Percentiles rank a stretch among this genome's conserved stretches.
Conservation (phyloP, 2,113 vertebrate genomes). For the Tauraco erythrolophus region DNA sequence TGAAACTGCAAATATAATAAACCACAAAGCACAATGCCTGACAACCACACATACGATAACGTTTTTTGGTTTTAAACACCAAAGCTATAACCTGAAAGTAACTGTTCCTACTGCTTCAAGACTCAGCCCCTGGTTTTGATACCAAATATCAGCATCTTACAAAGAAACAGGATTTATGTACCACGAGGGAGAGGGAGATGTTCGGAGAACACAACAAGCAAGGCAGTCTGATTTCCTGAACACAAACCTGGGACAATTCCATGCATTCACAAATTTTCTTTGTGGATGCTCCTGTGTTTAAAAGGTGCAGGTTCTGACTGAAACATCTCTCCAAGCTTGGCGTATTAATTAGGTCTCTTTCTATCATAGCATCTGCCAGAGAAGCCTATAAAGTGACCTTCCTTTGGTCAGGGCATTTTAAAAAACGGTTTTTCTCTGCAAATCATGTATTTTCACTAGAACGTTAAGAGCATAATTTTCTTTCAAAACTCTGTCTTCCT, state of each 20-base stretch:
- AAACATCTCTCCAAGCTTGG: background rate
- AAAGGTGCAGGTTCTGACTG: background rate
- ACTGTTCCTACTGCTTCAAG: background rate
- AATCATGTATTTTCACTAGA: background rate
- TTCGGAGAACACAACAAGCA: background rate
- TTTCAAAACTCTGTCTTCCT: background rate
- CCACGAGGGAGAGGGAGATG: background rate
- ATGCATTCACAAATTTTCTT: background rate
- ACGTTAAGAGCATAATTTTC: background rate
- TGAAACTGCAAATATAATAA: conserved; percentile 28
- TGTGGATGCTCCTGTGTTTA: background rate
- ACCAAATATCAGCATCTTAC: background rate
- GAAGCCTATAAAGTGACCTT: background rate
- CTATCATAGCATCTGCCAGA: background rate
- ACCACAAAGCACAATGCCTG: background rate
- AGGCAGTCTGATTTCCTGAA: background rate
- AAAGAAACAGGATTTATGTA: background rate
- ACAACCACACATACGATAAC: background rate
- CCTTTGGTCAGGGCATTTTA: background rate
- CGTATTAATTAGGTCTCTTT: background rate
- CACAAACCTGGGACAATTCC: background rate
- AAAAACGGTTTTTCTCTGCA: background rate
- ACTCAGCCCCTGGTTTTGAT: background rate
- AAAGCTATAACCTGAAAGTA: background rate
- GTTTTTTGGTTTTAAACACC: background rate